Conservation (phyloP, 2,888 invertebrate genomes). For the Frankliniella intonsa region DNA sequence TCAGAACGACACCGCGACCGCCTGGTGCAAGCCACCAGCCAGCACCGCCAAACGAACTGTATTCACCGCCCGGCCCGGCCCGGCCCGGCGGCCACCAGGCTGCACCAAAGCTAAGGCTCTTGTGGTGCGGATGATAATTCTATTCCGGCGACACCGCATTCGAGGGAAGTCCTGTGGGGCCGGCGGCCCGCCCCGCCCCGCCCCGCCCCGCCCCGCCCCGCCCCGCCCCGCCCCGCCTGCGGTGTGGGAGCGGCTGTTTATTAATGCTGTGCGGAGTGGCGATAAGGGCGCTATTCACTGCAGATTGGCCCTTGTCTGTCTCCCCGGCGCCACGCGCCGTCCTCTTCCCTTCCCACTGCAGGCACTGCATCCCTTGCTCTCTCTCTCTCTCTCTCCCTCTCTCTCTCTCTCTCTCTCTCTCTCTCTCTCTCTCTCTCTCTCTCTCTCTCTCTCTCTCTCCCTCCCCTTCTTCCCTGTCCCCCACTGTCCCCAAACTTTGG, state of each 20-base stretch:
- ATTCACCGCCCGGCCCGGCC: background rate
- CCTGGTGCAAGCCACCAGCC: background rate
- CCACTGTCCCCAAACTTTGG: background rate
- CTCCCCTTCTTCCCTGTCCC: background rate
- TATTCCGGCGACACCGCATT: background rate
- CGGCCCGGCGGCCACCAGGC: background rate
- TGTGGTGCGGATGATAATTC: background rate
- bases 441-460: background rate
- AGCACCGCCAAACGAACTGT: background rate
- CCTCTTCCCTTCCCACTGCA: too few relatives aligned
- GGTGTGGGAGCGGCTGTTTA: background rate
- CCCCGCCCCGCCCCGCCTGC: background rate
- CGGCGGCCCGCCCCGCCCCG: background rate
- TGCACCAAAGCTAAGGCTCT: background rate
- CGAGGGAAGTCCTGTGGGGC: background rate
- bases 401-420: slow-evolving; percentile 33
- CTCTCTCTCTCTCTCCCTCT: background rate
- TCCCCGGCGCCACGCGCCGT: too few relatives aligned
- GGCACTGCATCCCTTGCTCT: too few relatives aligned
- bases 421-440: slow-evolving; percentile 33
- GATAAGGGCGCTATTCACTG: slow-evolving; percentile 11
- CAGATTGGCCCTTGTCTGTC: slow-evolving; percentile 41
- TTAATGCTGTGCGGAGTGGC: slow-evolving; percentile 7
- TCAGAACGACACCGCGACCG: too few relatives aligned
- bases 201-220: background rate